phyloP scores from a whole-genome alignment of 1,140 invertebrate species.

The Bombus confusus region DNA sequence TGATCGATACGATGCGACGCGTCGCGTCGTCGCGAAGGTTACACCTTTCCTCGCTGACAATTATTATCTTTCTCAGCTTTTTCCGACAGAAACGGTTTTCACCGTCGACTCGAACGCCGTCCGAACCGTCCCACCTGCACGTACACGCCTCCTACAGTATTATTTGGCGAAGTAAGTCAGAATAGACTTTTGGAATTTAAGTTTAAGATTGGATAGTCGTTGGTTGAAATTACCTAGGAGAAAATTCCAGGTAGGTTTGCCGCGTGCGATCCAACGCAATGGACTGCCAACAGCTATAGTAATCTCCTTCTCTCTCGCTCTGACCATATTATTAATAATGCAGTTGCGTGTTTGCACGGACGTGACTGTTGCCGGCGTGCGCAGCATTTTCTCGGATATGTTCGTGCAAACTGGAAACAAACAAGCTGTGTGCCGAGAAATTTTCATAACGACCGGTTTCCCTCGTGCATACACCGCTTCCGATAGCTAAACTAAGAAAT shows the following conservation, averaged over 20 bases:
- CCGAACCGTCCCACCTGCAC: too few species aligned
- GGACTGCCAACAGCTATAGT: constrained; percentile 20
- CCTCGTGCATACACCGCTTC: not conserved
- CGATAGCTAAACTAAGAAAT: constrained; percentile 3
- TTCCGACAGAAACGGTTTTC: too few species aligned
- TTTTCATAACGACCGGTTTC: constrained; percentile 7
- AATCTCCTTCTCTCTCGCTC: not conserved
- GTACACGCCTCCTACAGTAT: not conserved
- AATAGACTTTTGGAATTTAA: not conserved
- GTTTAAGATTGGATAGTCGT: not conserved
- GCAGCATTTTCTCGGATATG: constrained; percentile 17
- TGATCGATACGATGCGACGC: too few species aligned
- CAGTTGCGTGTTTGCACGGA: constrained; percentile 34
- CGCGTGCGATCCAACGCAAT: constrained; percentile 31
- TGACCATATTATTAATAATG: constrained; percentile 41
- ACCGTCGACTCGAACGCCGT: too few species aligned
- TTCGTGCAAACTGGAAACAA: constrained; percentile 16
- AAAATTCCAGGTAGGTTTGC: constrained; percentile 18
- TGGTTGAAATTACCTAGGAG: constrained; percentile 32
- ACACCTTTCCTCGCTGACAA: too few species aligned
- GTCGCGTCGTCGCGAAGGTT: too few species aligned
- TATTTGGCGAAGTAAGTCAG: not conserved
- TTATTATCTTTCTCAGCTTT: too few species aligned
- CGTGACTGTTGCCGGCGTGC: constrained; percentile 2
- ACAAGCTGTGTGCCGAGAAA: not conserved